Evolutionary conservation across 92 coral and sea anemone genomes (phyloP), one percentile per base, ranked within the genome.

Genomic region (Actinostola sp.): DNA sequence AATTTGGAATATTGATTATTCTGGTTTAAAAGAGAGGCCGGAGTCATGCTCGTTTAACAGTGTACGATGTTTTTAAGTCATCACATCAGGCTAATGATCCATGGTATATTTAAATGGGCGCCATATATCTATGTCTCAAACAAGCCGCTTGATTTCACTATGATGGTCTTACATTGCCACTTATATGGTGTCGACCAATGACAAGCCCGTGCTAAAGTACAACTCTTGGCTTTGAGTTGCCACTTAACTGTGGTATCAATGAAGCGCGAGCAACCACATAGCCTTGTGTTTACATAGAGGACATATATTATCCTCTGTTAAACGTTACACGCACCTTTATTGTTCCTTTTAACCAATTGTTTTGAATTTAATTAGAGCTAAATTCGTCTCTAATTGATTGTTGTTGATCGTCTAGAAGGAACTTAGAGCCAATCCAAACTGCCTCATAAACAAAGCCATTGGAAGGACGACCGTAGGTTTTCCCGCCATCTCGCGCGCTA

Each of bases 121-220:
- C 61, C 31, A 33, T 43, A 57, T 45, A 68, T 44, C 74, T 64
- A 75, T 75, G 58, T 52, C 61, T 66, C 63, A 64, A 75, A 75
- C 9, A 41, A 23, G 72, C 72, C 81, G 71, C 71, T 29, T 35
- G 48, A 45, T 39, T 58, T 39, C 36, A 7, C 78, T 25, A 48
- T 28, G 28, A 63, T 50, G 72, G 61, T 70, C 35, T 19, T 11
- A 27, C 72, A 30, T 31, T 75, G 72, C 53, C 70, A 64, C 42
- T 53, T 66, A 34, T 27, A 66, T 44, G 63, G 48, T 50, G 27
- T 75, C 53, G 29, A 17, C 81, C 81, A 75, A 75, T 75, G 50
- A 51, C 66, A 34, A 12, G 15, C 26, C 38, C 3, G 54, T 44
- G 49, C 30, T 28, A 63, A 64, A 75, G 81, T 75, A 70, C 41